Base-by-base conservation (phyloP, 2,797 vertebrate species). In the Tamandua tetradactyla region DNA sequence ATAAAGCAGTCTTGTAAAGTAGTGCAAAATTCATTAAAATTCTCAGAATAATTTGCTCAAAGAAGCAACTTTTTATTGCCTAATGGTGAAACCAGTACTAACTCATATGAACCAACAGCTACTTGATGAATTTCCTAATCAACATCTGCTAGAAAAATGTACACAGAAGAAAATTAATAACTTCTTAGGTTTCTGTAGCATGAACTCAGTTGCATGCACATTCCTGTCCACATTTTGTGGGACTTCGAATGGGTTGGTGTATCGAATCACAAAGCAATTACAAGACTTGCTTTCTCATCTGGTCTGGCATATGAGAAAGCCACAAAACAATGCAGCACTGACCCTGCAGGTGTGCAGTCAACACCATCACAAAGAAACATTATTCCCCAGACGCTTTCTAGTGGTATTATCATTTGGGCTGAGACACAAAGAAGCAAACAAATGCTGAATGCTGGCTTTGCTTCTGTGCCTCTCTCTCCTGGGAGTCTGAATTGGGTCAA, bases 201-300 rank as follows among this genome's bases (percentile, higher is more conserved):
- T 11, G 37, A 5, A 22, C 40, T 61, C 47, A 44, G 59, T 71
- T 44, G n/a, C 25, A 47, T 2, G 25, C 37, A 49, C 52, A 97
- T 85, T 66, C 23, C 69, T 59, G 20, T 52, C 80, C 64, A 2
- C 6, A n/a, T 89, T 94, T 94, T 78, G 69, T 37, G 35, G 42
- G 57, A 40, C 3, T 72, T n/a, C 64, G 44, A 88, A 64, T 25
- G 72, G 86, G 27, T 37, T 95, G 89, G 87, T 5, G n/a, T 59
- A 55, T 44, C 61, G 82, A 69, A 86, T 93, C 92, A 62, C 82
- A 64, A 89, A 87, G 79, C 92, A 57, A 20, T 74, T 84, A 94
- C 92, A 96, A 97, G 87, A 96, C 94, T 84, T 62, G 90, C 96
- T 92, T 94, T 97, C 92, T 97, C 83, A 92, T 97, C 93, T 93